Conservation (phyloP, 2,797 vertebrate genomes). For the Microchirus variegatus region DNA sequence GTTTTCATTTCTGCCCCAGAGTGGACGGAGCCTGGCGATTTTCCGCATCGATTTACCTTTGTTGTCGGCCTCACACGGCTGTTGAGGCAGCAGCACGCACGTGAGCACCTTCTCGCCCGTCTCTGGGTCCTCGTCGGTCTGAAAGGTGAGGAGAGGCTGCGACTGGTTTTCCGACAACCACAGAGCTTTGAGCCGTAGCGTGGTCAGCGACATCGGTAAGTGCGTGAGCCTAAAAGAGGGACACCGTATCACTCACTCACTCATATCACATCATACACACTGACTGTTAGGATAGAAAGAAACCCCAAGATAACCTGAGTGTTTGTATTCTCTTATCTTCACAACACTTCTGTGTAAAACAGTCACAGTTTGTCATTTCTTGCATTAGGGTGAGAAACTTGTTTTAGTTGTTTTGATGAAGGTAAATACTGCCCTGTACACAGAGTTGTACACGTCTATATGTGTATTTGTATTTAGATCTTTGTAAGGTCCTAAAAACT, state of each 20-base stretch:
- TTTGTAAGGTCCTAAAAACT: too few relatives aligned
- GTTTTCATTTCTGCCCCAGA: too few relatives aligned
- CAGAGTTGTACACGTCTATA: conserved; percentile 12
- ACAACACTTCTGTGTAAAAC: conserved; percentile 7
- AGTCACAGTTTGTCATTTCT: background rate
- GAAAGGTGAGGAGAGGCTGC: conserved; percentile 96
- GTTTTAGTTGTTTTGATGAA: conserved; percentile 12
- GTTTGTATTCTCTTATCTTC: conserved; percentile 4
- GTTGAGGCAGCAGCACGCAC: conserved; percentile 96
- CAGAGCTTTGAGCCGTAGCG: conserved; percentile 92
- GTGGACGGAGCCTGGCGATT: too few relatives aligned
- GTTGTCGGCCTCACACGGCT: conserved; percentile 85
- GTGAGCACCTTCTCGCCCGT: conserved; percentile 95
- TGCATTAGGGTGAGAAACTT: background rate
- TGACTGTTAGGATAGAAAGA: background rate
- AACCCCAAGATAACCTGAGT: background rate
- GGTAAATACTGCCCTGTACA: conserved; percentile 37
- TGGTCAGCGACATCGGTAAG: conserved; percentile 91
- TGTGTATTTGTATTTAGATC: conserved; percentile 4
- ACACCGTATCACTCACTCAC: background rate
- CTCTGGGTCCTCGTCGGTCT: conserved; percentile 89
- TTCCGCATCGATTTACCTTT: conserved; percentile 81
- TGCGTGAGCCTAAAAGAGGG: conserved; percentile 81
- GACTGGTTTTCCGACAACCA: conserved; percentile 99
- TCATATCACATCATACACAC: background rate